Evolutionary conservation across 2,113 vertebrate species (phyloP).

Genomic region (Buteo buteo): DNA sequence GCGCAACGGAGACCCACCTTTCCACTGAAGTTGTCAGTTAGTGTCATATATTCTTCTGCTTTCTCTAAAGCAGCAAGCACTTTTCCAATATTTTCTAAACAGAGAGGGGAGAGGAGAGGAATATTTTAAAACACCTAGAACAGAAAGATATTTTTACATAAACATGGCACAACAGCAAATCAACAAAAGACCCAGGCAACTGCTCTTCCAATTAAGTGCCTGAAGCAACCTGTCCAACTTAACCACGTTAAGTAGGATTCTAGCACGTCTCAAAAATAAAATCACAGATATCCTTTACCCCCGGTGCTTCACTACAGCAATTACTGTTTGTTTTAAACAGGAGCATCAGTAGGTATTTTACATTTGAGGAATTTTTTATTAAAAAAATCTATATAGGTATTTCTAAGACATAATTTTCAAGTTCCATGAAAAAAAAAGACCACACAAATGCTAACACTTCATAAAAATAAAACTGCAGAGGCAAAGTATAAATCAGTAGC

Average conservation of each 20-base stretch:
- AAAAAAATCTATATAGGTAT: background rate
- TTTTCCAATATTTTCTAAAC: slow-evolving; percentile 73
- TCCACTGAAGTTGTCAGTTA: slow-evolving; percentile 79
- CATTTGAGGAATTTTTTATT: background rate
- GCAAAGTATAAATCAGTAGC: background rate
- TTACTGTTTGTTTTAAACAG: background rate
- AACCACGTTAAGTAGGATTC: fast-evolving
- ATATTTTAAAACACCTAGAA: background rate
- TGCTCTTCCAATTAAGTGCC: background rate
- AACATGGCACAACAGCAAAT: background rate
- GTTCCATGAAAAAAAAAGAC: background rate
- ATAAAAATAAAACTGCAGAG: background rate
- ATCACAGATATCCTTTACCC: background rate
- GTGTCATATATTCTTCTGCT: slow-evolving; percentile 87
- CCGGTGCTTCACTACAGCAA: background rate
- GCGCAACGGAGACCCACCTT: slow-evolving; percentile 72
- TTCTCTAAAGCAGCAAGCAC: slow-evolving; percentile 84
- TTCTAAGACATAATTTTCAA: background rate
- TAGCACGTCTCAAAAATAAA: background rate
- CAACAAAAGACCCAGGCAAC: background rate
- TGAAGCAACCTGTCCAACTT: background rate
- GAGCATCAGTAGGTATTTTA: background rate
- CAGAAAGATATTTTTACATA: background rate
- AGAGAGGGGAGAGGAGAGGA: background rate
- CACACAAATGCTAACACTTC: background rate